Evolutionary conservation across 2,888 invertebrate species (phyloP).

Genomic region (Cephonodes hylas): DNA sequence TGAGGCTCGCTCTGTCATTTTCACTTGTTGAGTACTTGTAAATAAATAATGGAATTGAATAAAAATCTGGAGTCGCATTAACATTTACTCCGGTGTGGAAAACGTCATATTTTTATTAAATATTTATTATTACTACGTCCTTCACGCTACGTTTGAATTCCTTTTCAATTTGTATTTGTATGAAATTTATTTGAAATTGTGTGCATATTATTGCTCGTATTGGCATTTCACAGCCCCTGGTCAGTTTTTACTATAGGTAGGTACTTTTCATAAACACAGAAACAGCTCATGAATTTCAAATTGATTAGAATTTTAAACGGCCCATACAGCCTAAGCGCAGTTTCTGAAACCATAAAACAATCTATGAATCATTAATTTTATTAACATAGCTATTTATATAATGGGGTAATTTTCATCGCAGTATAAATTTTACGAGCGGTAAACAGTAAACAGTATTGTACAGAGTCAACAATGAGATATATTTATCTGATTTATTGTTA

Average conservation of each 20-base stretch:
- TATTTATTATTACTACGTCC: no score
- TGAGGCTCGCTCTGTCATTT: neutral
- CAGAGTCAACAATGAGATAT: conserved; percentile 51
- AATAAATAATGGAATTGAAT: neutral
- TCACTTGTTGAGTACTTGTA: neutral
- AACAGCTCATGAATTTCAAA: neutral
- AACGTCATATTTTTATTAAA: no score
- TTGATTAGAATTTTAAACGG: neutral
- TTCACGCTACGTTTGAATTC: no score
- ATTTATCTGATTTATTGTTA: conserved; percentile 58
- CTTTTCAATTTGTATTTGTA: no score
- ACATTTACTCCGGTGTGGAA: no score
- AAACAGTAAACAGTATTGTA: conserved; percentile 45
- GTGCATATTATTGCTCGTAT: no score
- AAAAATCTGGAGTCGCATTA: no score
- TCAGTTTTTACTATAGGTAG: no score
- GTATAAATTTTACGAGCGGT: conserved; percentile 39
- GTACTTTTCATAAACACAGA: no score
- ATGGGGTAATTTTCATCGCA: conserved; percentile 32
- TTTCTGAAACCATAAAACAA: neutral
- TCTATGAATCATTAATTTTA: neutral
- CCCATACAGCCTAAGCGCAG: neutral
- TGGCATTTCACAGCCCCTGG: no score
- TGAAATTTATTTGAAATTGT: no score
- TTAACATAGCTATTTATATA: conserved; percentile 26